Conservation (phyloP, 2,113 vertebrate genomes). For the Zosterops pallidus region DNA sequence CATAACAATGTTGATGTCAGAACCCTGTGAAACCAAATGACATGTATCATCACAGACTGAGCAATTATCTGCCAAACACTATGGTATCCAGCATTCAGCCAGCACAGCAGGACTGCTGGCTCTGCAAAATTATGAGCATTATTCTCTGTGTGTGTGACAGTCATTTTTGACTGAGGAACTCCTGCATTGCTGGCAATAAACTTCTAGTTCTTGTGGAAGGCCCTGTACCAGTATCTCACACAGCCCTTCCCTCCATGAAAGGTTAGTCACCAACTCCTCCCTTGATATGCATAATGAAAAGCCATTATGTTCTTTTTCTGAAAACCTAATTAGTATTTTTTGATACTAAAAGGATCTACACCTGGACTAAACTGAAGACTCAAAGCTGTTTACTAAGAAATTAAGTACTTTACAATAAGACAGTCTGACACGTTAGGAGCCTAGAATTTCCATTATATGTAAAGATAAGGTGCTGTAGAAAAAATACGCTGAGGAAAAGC, state of each 20-base stretch:
- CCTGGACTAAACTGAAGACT: not conserved
- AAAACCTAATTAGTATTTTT: not conserved
- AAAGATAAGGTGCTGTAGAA: not conserved
- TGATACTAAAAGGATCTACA: not conserved
- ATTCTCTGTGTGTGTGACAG: not conserved
- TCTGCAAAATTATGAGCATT: not conserved
- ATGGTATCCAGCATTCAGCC: not conserved
- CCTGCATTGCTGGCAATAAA: not conserved
- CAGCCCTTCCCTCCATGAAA: not conserved
- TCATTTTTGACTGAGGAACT: not conserved
- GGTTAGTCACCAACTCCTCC: not conserved
- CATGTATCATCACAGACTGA: not conserved
- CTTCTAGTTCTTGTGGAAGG: not conserved
- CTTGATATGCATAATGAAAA: not conserved
- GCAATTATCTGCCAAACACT: conserved; percentile 1
- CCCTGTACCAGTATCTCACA: not conserved
- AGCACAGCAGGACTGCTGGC: not conserved
- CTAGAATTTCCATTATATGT: not conserved
- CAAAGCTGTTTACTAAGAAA: not conserved
- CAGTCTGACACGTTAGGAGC: not conserved
- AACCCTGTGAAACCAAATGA: not conserved
- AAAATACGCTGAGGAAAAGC: not conserved
- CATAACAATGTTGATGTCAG: conserved; percentile 27
- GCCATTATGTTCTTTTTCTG: not conserved
- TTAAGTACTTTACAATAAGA: not conserved